Percentiles rank a stretch among this genome's conserved stretches.
Evolutionary conservation across 2,113 vertebrate species (phyloP).

Genomic region (Sander vitreus): DNA sequence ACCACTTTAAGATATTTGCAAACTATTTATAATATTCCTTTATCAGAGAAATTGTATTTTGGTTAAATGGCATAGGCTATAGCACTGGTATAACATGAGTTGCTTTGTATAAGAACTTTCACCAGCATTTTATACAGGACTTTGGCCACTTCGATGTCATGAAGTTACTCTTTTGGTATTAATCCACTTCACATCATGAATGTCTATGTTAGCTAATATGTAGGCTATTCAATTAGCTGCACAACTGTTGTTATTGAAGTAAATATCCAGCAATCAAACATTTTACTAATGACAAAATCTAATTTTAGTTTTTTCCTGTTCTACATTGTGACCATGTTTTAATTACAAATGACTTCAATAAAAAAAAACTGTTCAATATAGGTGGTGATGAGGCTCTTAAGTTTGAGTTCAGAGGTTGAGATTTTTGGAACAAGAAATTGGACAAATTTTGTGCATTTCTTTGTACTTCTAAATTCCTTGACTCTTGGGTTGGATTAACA

Average conservation of each 20-base stretch:
- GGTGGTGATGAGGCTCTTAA: background rate
- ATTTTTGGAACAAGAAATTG: background rate
- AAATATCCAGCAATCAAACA: slow-evolving; percentile 11
- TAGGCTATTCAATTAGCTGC: slow-evolving; percentile 15
- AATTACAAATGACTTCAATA: slow-evolving; percentile 49
- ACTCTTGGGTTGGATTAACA: background rate
- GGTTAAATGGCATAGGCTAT: slow-evolving; percentile 24
- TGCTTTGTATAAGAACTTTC: slow-evolving; percentile 44
- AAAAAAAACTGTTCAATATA: slow-evolving; percentile 23
- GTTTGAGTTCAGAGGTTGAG: background rate
- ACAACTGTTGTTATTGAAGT: background rate
- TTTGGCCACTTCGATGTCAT: background rate
- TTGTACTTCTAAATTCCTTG: background rate
- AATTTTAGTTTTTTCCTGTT: slow-evolving; percentile 36
- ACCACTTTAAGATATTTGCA: slow-evolving; percentile 64
- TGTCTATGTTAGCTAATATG: slow-evolving; percentile 9
- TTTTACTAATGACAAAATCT: slow-evolving; percentile 14
- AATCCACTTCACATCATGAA: background rate
- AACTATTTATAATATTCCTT: slow-evolving; percentile 66
- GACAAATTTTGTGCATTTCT: background rate
- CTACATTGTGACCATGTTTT: slow-evolving; percentile 54
- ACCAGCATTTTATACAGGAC: slow-evolving; percentile 65
- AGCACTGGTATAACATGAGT: slow-evolving; percentile 56
- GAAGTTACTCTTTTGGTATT: slow-evolving; percentile 16
- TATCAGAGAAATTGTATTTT: slow-evolving; percentile 48